phyloP scores from a whole-genome alignment of 2,888 invertebrate genomes.

The Bimastos eiseni region DNA sequence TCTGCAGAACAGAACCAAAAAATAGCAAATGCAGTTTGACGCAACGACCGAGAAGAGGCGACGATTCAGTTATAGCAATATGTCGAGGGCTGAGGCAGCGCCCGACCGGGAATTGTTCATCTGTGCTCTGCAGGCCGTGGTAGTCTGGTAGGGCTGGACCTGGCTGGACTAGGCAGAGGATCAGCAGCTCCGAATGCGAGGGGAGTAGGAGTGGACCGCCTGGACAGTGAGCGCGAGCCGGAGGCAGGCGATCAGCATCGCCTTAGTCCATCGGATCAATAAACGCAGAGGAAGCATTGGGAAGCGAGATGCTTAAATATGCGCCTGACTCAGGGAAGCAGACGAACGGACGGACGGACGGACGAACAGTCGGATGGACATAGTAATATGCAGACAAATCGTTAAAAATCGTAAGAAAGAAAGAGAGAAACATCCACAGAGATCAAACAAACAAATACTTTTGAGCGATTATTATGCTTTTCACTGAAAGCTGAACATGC shows the following conservation, averaged over 20 bases:
- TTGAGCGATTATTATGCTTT: neutral
- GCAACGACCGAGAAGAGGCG: neutral
- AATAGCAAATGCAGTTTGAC: slow-evolving; percentile 4
- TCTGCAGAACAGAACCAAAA: neutral
- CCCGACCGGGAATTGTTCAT: neutral
- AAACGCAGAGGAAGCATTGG: neutral
- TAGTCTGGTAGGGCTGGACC: neutral
- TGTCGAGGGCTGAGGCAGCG: neutral
- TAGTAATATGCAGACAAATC: neutral
- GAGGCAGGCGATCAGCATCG: neutral
- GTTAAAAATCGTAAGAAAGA: neutral
- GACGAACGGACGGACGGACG: neutral
- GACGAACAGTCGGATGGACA: neutral
- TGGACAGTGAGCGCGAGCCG: neutral
- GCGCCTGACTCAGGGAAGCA: neutral
- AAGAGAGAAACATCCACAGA: neutral
- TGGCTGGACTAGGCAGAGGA: neutral
- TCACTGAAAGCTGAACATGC: too few species aligned
- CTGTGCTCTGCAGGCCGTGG: neutral
- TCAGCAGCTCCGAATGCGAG: neutral
- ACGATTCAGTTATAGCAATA: neutral
- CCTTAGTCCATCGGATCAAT: neutral
- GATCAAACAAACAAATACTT: neutral
- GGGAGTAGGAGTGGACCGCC: neutral
- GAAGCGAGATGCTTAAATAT: slow-evolving; percentile 13